Conservation (phyloP, 2,888 invertebrate genomes). For the Itoplectis maculator region DNA sequence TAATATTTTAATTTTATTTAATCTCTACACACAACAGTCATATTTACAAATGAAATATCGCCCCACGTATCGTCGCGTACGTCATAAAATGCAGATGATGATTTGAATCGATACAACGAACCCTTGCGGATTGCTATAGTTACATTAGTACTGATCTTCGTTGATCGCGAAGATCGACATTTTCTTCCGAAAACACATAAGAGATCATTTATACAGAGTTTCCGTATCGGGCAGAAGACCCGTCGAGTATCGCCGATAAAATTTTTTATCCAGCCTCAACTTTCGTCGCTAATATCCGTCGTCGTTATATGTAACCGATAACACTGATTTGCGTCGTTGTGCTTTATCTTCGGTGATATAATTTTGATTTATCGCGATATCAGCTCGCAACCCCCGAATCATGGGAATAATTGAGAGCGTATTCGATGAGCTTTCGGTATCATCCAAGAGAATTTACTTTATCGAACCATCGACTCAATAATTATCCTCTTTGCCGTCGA, state of each 20-base stretch:
- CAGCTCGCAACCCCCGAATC: background rate
- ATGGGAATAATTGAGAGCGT: background rate
- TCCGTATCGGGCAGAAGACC: slow-evolving; percentile 8
- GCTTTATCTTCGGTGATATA: slow-evolving; percentile 13
- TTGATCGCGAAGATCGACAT: slow-evolving; percentile 7
- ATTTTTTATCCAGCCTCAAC: slow-evolving; percentile 7
- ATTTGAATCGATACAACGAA: slow-evolving; percentile 18
- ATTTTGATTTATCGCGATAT: slow-evolving; percentile 15
- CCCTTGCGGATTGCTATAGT: background rate
- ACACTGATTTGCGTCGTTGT: background rate
- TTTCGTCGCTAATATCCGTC: background rate
- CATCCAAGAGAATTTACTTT: background rate
- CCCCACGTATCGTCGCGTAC: slow-evolving; percentile 3
- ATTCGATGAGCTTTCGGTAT: too few relatives aligned
- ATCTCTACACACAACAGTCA: slow-evolving; percentile 39
- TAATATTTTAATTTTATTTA: slow-evolving; percentile 21
- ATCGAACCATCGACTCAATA: slow-evolving; percentile 64
- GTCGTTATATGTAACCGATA: slow-evolving; percentile 4
- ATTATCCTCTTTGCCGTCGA: slow-evolving; percentile 86
- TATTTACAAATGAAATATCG: slow-evolving; percentile 41
- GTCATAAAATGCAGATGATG: slow-evolving; percentile 36
- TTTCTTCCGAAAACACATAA: slow-evolving; percentile 38
- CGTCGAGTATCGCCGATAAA: slow-evolving; percentile 30
- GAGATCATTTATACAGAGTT: slow-evolving; percentile 52
- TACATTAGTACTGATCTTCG: background rate